Base-by-base conservation (phyloP, 2,113 vertebrate genomes). In the Apistogramma diplotaenia region DNA sequence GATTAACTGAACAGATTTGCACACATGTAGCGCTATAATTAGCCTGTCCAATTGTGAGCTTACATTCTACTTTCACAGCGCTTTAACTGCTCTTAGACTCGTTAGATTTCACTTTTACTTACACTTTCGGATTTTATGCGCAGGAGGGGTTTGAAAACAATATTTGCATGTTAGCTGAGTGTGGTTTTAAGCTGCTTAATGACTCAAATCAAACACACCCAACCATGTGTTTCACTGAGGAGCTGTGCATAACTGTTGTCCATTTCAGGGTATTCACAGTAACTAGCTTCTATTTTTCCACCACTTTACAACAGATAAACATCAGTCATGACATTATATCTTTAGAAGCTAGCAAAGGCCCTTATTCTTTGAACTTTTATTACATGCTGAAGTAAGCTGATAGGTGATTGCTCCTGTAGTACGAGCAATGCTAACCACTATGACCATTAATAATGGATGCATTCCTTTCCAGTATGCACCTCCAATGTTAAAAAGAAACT, bases 11-110 rank as follows among this genome's bases (percentile, higher is more conserved):
- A 59, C 55, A 67, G 74, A 59, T 78, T 54, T 75, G 15, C 56
- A 77, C 56, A 71, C 71, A 75, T 56, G 67, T 46, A 46, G 4
- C 19, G n/a, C 31, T 72, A 16, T 74, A 83, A 83, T 77, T 29
- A 62, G 21, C 40, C 13, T 27, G 53, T 13, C 43, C 37, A 62
- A 56, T 16, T 76, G 54, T 27, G 19, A 1, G 21, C 59, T 57
- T 29, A 62, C 3, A 6, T 73, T 61, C 59, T 21, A 46, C 18
- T 78, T 67, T 74, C 19, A 21, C 9, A 21, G 1, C 25, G 18
- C 27, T 58, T 56, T 51, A 7, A 15, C n/a, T 23, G 8, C 15
- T 43, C 67, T 81, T 31, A 59, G 19, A 40, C 21, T 27, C 29
- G 51, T 71, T 8, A n/a, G n/a, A 77, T 25, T 23, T 37, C 3